Percentiles rank a stretch among this genome's conserved stretches.
Evolutionary conservation across 2,888 invertebrate species (phyloP).

Genomic region (Rhamphomyia laevipes): DNA sequence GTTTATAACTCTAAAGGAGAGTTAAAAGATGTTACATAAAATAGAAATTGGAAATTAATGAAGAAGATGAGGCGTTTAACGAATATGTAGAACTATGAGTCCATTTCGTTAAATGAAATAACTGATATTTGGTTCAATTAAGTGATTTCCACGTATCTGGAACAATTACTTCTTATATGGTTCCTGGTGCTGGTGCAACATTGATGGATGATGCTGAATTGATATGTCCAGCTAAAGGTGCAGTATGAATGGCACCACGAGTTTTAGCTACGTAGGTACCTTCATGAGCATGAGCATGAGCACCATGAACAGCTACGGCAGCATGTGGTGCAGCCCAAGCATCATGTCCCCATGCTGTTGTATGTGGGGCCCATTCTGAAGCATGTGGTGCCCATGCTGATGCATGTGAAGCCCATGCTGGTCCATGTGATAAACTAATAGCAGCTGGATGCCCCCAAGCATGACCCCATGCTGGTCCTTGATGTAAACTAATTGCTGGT

Average conservation of each 20-base stretch:
- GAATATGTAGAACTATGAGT: too few relatives aligned
- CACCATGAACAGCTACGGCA: conserved; percentile 21
- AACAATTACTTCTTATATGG: conserved; percentile 22
- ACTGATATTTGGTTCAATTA: too few relatives aligned
- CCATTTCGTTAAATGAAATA: too few relatives aligned
- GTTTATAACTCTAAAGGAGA: too few relatives aligned
- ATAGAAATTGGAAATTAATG: too few relatives aligned
- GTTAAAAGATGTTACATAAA: too few relatives aligned
- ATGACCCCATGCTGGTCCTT: neutral
- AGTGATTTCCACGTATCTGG: too few relatives aligned
- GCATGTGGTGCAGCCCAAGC: neutral
- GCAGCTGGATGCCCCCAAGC: neutral
- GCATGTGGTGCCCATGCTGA: neutral
- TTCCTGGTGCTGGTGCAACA: conserved; percentile 34
- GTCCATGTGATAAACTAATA: neutral
- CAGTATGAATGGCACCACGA: conserved; percentile 35
- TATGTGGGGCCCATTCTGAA: neutral
- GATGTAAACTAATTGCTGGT: neutral
- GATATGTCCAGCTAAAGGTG: conserved; percentile 34
- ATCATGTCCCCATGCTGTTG: neutral
- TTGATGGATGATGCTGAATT: conserved; percentile 34
- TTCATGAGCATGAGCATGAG: conserved; percentile 34
- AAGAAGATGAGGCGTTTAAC: too few relatives aligned
- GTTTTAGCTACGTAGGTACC: conserved; percentile 35
- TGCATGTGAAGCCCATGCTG: neutral